Percentiles rank a stretch among this genome's conserved stretches.
phyloP scores from a whole-genome alignment of 2,888 invertebrate species.

The Nycteola revayana region DNA sequence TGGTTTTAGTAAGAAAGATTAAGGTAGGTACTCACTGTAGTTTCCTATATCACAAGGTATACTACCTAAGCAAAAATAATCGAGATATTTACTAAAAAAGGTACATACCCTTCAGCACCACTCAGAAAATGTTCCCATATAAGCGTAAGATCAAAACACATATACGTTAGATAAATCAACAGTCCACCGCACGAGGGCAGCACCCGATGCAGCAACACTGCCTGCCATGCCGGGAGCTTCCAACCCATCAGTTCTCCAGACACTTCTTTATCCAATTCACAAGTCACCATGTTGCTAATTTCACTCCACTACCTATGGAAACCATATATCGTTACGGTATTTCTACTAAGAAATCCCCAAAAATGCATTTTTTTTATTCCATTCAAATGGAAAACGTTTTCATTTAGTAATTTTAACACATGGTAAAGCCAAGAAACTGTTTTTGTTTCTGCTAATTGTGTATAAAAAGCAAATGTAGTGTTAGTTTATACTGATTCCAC shows the following conservation, averaged over 20 bases:
- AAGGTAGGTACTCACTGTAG: too few species aligned
- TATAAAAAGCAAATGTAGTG: constrained; percentile 36
- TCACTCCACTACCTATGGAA: too few species aligned
- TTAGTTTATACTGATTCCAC: constrained; percentile 36
- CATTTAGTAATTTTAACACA: too few species aligned
- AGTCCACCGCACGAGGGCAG: constrained; percentile 78
- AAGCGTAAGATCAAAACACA: constrained; percentile 85
- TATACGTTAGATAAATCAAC: constrained; percentile 84
- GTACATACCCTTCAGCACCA: constrained; percentile 77
- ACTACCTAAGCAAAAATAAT: too few species aligned
- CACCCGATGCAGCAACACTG: constrained; percentile 63
- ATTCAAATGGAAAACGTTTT: constrained; percentile 4
- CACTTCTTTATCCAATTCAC: constrained; percentile 66
- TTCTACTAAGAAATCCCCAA: not conserved
- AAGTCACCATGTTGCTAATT: constrained; percentile 55
- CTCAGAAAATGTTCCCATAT: constrained; percentile 84
- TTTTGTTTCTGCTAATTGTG: constrained; percentile 44
- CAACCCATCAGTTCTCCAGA: constrained; percentile 66
- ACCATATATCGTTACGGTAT: too few species aligned
- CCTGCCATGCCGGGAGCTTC: constrained; percentile 69
- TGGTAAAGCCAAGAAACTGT: too few species aligned
- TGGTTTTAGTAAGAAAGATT: too few species aligned
- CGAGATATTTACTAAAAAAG: too few species aligned
- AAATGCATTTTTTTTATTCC: constrained; percentile 1
- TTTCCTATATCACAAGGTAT: too few species aligned